These are phyloP conservation scores for Agriopis marginaria DNA, from an alignment of 2,888 invertebrate species.

Conservation along the genomic window DNA sequence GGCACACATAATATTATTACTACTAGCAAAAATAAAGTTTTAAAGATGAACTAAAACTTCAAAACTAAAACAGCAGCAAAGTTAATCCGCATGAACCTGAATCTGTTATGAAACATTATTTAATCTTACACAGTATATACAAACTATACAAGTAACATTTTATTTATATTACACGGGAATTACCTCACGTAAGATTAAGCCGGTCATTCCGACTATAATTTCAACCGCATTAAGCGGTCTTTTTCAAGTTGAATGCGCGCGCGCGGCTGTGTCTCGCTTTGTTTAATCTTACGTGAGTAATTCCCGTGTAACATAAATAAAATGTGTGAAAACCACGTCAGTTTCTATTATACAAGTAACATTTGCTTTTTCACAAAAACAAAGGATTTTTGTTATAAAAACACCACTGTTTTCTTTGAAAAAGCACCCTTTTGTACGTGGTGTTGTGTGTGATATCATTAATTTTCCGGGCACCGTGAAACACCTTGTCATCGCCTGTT, in stretches of 20 bases:
- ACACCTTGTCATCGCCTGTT: conserved; percentile 8
- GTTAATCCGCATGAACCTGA: not conserved
- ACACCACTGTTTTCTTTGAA: not conserved
- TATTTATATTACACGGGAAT: too few species aligned
- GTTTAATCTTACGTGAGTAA: too few species aligned
- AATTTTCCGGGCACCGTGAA: conserved; percentile 8
- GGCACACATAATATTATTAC: not conserved
- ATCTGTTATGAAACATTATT: not conserved
- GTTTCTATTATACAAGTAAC: not conserved
- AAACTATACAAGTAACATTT: too few species aligned
- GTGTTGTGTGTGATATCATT: conserved; percentile 9
- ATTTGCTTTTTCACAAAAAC: not conserved
- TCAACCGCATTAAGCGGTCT: too few species aligned
- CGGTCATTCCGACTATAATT: too few species aligned
- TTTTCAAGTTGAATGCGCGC: too few species aligned
- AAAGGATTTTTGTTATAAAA: not conserved
- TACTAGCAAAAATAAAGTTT: not conserved
- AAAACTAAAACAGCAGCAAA: not conserved
- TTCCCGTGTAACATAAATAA: too few species aligned
- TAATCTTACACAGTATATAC: not conserved
- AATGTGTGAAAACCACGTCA: too few species aligned
- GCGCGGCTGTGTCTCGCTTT: too few species aligned
- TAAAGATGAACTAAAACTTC: not conserved
- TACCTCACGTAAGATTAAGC: too few species aligned
- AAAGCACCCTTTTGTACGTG: conserved; percentile 1